Conservation (phyloP, 92 coral and sea anemone genomes). For the Scolanthus callimorphus region DNA sequence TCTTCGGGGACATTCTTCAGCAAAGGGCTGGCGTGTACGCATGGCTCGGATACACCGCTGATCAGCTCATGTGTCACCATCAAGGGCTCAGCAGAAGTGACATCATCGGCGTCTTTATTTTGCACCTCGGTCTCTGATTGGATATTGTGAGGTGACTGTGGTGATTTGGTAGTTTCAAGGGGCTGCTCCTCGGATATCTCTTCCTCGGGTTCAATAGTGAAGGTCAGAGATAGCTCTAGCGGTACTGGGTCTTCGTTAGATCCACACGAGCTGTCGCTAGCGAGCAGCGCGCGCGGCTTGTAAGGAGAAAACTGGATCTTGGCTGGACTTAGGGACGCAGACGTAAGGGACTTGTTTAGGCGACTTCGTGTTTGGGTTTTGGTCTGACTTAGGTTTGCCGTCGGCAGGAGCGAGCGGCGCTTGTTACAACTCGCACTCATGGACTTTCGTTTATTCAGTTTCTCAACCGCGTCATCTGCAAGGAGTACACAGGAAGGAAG, state of each 20-base stretch:
- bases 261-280: neutral
- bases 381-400: slow-evolving; percentile 39
- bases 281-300: neutral
- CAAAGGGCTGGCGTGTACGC: slow-evolving; percentile 16
- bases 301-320: neutral
- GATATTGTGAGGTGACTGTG: neutral
- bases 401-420: slow-evolving; percentile 75
- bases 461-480: too few species aligned
- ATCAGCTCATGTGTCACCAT: neutral
- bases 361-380: slow-evolving; percentile 6
- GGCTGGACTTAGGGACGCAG: neutral
- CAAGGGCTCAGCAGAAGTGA: neutral
- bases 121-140: neutral
- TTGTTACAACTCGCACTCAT: slow-evolving; percentile 59
- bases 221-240: neutral
- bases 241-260: neutral
- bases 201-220: neutral
- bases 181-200: neutral
- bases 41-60: slow-evolving; percentile 4
- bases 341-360: neutral
- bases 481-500: too few species aligned
- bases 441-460: too few species aligned
- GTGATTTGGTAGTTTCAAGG: neutral
- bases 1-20: neutral
- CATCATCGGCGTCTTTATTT: neutral